phyloP scores from a whole-genome alignment of 2,888 invertebrate genomes.

The Ypsolopha sequella region DNA sequence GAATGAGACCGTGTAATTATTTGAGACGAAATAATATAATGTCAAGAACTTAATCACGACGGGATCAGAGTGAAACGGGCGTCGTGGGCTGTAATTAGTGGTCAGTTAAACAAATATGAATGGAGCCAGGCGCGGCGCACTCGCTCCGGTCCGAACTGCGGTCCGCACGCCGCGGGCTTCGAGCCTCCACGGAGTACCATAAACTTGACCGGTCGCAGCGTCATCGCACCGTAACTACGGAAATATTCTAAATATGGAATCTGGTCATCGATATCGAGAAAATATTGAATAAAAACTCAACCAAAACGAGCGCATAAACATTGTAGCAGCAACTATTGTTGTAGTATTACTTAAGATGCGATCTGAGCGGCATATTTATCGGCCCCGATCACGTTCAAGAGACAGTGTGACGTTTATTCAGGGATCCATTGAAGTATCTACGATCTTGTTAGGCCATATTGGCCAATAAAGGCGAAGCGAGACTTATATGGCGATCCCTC shows the following conservation, averaged over 20 bases:
- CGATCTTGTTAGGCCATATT: constrained; percentile 38
- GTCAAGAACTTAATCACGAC: constrained; percentile 53
- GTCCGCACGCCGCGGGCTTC: constrained; percentile 25
- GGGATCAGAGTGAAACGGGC: constrained; percentile 28
- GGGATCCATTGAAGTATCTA: constrained; percentile 30
- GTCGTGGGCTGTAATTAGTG: constrained; percentile 47
- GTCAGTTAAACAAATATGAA: constrained; percentile 59
- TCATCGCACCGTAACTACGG: constrained; percentile 13
- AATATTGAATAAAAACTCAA: neutral
- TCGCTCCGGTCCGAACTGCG: constrained; percentile 14
- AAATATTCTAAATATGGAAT: constrained; percentile 16
- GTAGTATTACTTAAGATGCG: constrained; percentile 9
- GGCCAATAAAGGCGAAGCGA: constrained; percentile 39
- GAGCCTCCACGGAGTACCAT: constrained; percentile 27
- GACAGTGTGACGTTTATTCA: constrained; percentile 35
- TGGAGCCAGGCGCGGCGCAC: constrained; percentile 32
- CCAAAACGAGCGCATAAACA: neutral
- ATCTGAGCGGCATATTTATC: constrained; percentile 2
- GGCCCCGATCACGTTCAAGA: constrained; percentile 11
- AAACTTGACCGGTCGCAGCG: constrained; percentile 14
- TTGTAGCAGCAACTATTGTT: neutral
- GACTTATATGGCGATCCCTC: constrained; percentile 36
- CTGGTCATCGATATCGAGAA: neutral
- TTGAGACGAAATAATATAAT: constrained; percentile 36
- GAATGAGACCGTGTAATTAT: constrained; percentile 22